phyloP scores from a whole-genome alignment of 1,140 invertebrate species.

The Heliconius eleuchia region DNA sequence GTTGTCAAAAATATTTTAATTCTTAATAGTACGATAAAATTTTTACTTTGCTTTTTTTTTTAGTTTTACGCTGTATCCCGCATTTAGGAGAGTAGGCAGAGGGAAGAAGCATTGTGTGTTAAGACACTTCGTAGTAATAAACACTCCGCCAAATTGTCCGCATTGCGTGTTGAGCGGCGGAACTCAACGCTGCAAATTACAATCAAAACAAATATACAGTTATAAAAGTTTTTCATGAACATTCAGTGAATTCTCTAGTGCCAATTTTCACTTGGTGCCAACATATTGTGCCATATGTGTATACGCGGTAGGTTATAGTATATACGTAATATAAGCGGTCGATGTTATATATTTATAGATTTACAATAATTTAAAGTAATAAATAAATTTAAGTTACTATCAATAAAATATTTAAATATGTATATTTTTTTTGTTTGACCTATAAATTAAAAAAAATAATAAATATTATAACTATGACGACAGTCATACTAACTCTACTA shows the following conservation, averaged over 20 bases:
- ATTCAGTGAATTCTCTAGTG: constrained; percentile 31
- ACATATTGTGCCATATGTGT: constrained; percentile 27
- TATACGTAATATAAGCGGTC: background rate
- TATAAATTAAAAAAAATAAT: too few relatives aligned
- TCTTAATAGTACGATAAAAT: too few relatives aligned
- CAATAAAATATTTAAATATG: background rate
- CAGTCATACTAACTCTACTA: too few relatives aligned
- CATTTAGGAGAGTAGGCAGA: too few relatives aligned
- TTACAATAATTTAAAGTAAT: background rate
- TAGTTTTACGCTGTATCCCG: too few relatives aligned
- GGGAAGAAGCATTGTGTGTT: too few relatives aligned
- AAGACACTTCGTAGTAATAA: too few relatives aligned
- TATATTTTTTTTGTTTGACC: background rate
- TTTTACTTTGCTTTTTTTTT: too few relatives aligned
- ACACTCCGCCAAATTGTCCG: too few relatives aligned
- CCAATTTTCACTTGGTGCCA: constrained; percentile 29
- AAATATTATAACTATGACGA: too few relatives aligned
- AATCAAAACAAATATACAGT: background rate
- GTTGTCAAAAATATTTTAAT: too few relatives aligned
- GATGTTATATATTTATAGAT: constrained; percentile 4
- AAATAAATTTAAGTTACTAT: background rate
- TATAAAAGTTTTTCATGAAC: background rate
- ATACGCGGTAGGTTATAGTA: background rate
- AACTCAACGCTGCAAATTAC: background rate
- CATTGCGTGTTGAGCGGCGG: too few relatives aligned